Conservation (phyloP, 2,113 vertebrate genomes). For the Alosa alosa region DNA sequence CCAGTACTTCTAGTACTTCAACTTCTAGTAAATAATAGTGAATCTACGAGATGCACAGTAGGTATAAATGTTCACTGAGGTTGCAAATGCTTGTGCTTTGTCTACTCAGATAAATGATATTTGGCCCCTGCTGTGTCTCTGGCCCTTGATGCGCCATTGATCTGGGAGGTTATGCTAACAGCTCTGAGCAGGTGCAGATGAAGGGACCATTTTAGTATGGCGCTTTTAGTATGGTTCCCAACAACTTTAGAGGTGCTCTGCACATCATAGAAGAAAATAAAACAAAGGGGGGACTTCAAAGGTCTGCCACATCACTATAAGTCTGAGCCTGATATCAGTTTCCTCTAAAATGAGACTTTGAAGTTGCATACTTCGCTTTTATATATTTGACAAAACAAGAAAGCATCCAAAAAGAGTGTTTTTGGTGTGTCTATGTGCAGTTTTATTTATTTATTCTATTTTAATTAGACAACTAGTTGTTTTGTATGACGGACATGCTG, state of each 20-base stretch:
- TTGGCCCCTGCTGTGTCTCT: background rate
- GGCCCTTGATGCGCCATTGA: background rate
- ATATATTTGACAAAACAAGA: conserved; percentile 56
- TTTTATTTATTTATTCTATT: conserved; percentile 54
- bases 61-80: background rate
- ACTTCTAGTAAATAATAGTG: background rate
- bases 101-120: background rate
- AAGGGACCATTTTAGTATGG: conserved; percentile 33
- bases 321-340: conserved; percentile 60
- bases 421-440: conserved; percentile 59
- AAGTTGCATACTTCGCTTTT: conserved; percentile 64
- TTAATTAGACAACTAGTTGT: background rate
- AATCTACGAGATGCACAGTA: background rate
- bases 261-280: conserved; percentile 52
- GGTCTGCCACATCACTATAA: conserved; percentile 54
- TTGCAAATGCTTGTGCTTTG: background rate
- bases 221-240: conserved; percentile 37
- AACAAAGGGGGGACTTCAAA: conserved; percentile 65
- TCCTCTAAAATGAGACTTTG: conserved; percentile 67
- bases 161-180: background rate
- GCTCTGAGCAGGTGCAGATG: conserved; percentile 30
- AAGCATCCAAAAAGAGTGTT: conserved; percentile 44
- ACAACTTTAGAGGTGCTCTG: conserved; percentile 51
- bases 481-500: background rate
- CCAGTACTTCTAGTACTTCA: too few relatives aligned